Evolutionary conservation across 2,113 vertebrate species (phyloP), one percentile per base, ranked within the genome.

Genomic region (Crocuta crocuta): DNA sequence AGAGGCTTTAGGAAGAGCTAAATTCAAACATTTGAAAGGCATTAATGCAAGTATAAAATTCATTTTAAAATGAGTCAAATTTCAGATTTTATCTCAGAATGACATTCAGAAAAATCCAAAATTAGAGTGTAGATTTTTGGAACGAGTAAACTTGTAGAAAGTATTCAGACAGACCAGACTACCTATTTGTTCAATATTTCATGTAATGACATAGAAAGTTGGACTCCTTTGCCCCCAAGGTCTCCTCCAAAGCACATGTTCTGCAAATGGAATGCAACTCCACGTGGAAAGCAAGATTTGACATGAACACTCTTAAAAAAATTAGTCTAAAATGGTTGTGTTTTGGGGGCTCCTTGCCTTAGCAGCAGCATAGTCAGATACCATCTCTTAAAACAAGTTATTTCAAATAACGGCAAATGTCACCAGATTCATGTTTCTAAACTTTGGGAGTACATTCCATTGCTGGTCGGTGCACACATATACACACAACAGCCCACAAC

Each of bases 11-110:
- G 28, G 45, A 76, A 88, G 24, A 89, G 93, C n/a, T 26, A 39
- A 76, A 88, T 91, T 55, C 63, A 91, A 88, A 91, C 78, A 93
- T 65, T 92, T 94, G 48, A 71, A 85, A 94, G 28, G 43, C 16
- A 82, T 70, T 90, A 55, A 39, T 73, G 10, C 23, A 78, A n/a
- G 21, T 33, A 17, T 4, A 48, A 82, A 87, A n/a, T 71, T 89
- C 58, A 28, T 71, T 65, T 94, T 90, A 79, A 97, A 92, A 63
- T 66, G 43, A 35, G 68, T 90, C 66, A 94, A 68, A 85, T 53
- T 89, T 85, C 66, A 91, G 31, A 85, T 76, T 93, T 79, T 89
- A 48, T 55, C 28, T 92, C 11, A 48, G 65, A 19, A 95, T 48
- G 45, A 50, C 6, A 61, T 91, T 85, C 61, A 74, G 23, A 97